phyloP scores from a whole-genome alignment of 2,888 invertebrate species.

The Rutpela maculata region DNA sequence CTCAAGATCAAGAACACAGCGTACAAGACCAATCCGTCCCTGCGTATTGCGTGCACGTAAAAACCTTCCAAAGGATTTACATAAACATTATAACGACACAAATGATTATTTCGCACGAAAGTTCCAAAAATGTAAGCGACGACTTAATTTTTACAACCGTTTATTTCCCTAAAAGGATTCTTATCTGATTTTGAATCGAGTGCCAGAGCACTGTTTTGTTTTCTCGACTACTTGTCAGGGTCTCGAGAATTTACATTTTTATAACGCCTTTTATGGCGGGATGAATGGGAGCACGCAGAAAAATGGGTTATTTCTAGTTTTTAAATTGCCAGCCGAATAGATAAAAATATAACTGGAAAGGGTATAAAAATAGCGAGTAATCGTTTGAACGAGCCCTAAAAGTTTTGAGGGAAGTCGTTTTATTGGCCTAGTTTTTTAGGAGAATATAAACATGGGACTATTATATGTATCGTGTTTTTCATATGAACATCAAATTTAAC shows the following conservation, averaged over 20 bases:
- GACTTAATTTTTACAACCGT: slow-evolving; percentile 52
- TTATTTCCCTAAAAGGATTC: slow-evolving; percentile 51
- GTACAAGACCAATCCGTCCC: neutral
- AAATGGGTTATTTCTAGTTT: slow-evolving; percentile 13
- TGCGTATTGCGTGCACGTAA: slow-evolving; percentile 42
- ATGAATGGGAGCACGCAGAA: slow-evolving; percentile 18
- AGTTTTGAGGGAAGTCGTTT: neutral
- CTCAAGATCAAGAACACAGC: too few relatives aligned
- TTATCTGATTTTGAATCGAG: slow-evolving; percentile 48
- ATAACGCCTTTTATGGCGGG: slow-evolving; percentile 28
- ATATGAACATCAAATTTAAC: too few relatives aligned
- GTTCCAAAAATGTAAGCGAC: slow-evolving; percentile 42
- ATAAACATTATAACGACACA: slow-evolving; percentile 52
- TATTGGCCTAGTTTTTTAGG: neutral
- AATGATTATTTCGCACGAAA: slow-evolving; percentile 54
- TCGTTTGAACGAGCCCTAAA: neutral
- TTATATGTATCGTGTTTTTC: neutral
- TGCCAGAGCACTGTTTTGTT: slow-evolving; percentile 38
- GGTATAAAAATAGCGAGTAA: neutral
- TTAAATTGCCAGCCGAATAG: slow-evolving; percentile 5
- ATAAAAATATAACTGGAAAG: neutral
- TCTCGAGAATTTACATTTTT: slow-evolving; percentile 40
- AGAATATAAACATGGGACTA: neutral
- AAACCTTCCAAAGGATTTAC: slow-evolving; percentile 47
- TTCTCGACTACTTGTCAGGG: slow-evolving; percentile 37